A percentile compares a stretch with the other conserved stretches of the same genome.
Evolutionary conservation across 2,888 invertebrate genomes (phyloP).

Genomic region (Hypomecis punctinalis): DNA sequence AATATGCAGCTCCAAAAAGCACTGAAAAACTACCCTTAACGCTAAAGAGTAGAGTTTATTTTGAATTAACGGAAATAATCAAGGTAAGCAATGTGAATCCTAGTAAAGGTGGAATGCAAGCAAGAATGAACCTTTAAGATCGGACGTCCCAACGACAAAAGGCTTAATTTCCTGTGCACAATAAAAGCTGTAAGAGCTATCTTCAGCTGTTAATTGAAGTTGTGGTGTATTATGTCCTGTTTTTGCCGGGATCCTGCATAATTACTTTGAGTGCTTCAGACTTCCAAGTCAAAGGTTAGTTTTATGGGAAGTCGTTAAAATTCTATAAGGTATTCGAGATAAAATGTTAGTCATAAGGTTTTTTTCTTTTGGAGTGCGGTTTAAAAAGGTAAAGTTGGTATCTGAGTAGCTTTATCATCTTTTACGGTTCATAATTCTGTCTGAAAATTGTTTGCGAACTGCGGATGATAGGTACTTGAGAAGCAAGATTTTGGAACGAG

Average conservation of each 20-base stretch:
- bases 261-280: constrained; percentile 60
- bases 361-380: constrained; percentile 52
- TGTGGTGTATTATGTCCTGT: constrained; percentile 60
- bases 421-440: constrained; percentile 38
- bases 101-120: constrained; percentile 46
- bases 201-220: constrained; percentile 64
- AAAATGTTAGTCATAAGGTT: constrained; percentile 49
- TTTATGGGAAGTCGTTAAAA: constrained; percentile 63
- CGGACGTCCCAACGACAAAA: constrained; percentile 54
- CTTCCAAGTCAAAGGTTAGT: constrained; percentile 57
- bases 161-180: constrained; percentile 69
- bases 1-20: constrained; percentile 49
- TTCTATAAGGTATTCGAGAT: constrained; percentile 61
- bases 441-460: constrained; percentile 26
- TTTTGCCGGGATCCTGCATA: constrained; percentile 61
- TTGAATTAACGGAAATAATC: constrained; percentile 46
- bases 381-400: constrained; percentile 46
- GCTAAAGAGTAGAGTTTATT: constrained; percentile 48
- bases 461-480: constrained; percentile 25
- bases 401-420: constrained; percentile 47
- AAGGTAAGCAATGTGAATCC: constrained; percentile 50
- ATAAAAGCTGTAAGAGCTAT: constrained; percentile 50
- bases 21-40: constrained; percentile 50
- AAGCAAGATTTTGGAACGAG: constrained; percentile 26
- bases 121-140: constrained; percentile 60